phyloP scores from a whole-genome alignment of 2,113 vertebrate genomes.

The Antennarius striatus region DNA sequence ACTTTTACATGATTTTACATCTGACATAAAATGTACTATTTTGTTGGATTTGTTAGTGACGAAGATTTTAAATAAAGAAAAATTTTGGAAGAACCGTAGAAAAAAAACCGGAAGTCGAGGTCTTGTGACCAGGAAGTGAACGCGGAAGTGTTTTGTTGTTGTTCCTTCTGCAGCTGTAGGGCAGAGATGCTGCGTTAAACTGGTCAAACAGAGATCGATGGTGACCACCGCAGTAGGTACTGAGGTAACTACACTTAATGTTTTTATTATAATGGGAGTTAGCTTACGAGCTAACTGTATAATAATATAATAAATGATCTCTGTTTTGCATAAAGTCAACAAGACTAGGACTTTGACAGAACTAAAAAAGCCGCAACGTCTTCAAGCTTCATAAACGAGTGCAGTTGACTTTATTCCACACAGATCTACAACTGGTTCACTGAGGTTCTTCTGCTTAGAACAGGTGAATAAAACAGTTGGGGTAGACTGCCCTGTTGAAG shows the following conservation, averaged over 20 bases:
- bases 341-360: too few relatives aligned
- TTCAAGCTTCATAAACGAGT: too few relatives aligned
- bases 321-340: too few relatives aligned
- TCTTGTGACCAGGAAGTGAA: conserved; percentile 56
- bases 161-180: conserved; percentile 7
- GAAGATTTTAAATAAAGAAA: conserved; percentile 16
- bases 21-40: too few relatives aligned
- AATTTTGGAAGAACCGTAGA: neutral
- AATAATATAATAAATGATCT: neutral
- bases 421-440: too few relatives aligned
- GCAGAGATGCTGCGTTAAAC: neutral
- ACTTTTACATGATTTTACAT: too few relatives aligned
- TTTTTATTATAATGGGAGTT: neutral
- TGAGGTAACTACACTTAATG: neutral
- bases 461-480: neutral
- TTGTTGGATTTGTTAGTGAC: too few relatives aligned
- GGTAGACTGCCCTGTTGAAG: neutral
- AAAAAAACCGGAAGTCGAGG: conserved; percentile 11
- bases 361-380: too few relatives aligned
- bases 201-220: neutral
- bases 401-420: too few relatives aligned
- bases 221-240: neutral
- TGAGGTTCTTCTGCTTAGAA: too few relatives aligned
- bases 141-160: conserved; percentile 47
- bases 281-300: conserved; percentile 4